phyloP scores from a whole-genome alignment of 2,888 invertebrate genomes.

The Tetragonisca angustula region DNA sequence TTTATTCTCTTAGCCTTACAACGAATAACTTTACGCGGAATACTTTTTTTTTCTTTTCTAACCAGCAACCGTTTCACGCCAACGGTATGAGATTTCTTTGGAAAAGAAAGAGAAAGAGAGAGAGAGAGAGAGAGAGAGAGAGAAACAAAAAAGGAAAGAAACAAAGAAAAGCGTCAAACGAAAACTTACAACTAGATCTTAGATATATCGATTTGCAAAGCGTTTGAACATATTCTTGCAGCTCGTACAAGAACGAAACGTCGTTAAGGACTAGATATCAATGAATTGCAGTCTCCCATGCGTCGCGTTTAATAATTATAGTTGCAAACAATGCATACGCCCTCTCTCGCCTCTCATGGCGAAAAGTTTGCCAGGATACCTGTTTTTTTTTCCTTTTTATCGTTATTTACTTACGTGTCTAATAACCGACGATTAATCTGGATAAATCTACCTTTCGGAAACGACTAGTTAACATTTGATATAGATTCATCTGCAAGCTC shows the following conservation, averaged over 20 bases:
- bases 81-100: background rate
- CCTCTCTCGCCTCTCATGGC: background rate
- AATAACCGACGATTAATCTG: slow-evolving; percentile 41
- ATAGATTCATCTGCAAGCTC: slow-evolving; percentile 75
- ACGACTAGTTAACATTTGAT: slow-evolving; percentile 76
- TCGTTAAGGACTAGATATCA: slow-evolving; percentile 32
- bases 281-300: slow-evolving; percentile 16
- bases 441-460: slow-evolving; percentile 57
- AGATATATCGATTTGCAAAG: slow-evolving; percentile 10
- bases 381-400: slow-evolving; percentile 16
- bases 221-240: slow-evolving; percentile 6
- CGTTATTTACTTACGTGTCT: slow-evolving; percentile 28
- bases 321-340: slow-evolving; percentile 10
- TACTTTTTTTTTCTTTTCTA: background rate
- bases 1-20: background rate
- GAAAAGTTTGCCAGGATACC: slow-evolving; percentile 43
- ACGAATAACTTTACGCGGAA: background rate
- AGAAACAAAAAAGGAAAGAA: too few relatives aligned
- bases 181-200: slow-evolving; percentile 53
- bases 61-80: background rate
- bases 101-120: background rate
- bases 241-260: slow-evolving; percentile 22
- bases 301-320: slow-evolving; percentile 22
- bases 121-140: background rate
- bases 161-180: slow-evolving; percentile 14